phyloP scores from a whole-genome alignment of 2,888 invertebrate genomes.

The Platycnemis pennipes region DNA sequence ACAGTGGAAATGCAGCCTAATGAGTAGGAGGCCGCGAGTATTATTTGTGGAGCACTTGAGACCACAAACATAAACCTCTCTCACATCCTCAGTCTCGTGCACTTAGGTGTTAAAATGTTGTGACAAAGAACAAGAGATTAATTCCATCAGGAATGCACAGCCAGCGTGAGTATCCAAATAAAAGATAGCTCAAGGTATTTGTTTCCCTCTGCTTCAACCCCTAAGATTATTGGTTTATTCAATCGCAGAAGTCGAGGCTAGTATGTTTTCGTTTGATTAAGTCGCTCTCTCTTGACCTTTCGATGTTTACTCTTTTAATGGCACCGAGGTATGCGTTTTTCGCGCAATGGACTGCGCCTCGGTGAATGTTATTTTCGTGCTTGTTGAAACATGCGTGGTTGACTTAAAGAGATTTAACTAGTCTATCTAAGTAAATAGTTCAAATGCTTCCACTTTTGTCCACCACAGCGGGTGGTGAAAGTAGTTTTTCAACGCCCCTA shows the following conservation, averaged over 20 bases:
- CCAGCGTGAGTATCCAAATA: neutral
- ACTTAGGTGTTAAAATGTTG: neutral
- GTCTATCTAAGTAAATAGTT: neutral
- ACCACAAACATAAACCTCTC: neutral
- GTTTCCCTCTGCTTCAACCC: neutral
- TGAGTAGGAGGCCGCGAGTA: neutral
- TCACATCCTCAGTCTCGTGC: neutral
- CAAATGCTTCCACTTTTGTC: neutral
- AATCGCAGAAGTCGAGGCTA: neutral
- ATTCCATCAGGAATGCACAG: neutral
- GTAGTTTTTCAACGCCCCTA: neutral
- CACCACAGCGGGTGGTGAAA: neutral
- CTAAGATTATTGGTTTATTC: neutral
- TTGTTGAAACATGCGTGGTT: neutral
- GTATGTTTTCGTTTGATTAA: neutral
- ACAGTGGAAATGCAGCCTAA: neutral
- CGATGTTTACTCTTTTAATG: neutral
- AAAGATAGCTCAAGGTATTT: neutral
- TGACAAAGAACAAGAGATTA: neutral
- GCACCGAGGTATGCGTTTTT: neutral
- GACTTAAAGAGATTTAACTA: neutral
- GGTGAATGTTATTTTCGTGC: neutral
- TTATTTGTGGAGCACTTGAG: neutral
- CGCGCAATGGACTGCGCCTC: neutral
- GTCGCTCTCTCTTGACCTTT: neutral